Evolutionary conservation across 2,797 vertebrate genomes (phyloP).

Genomic region (Bradypodion ventrale): DNA sequence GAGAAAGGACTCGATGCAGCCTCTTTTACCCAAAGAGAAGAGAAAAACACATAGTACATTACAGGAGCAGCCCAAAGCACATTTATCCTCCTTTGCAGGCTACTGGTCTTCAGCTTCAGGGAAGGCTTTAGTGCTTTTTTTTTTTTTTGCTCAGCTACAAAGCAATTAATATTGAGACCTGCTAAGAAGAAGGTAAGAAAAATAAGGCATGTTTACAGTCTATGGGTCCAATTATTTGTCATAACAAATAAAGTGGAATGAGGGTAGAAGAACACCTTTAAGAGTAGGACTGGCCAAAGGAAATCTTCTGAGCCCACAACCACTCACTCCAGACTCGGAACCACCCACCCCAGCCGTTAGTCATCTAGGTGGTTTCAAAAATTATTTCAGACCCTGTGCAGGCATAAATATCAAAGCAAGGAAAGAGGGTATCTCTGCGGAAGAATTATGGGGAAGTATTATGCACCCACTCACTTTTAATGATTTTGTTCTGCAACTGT

Average conservation of each 20-base stretch:
- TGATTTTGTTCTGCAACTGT: not conserved
- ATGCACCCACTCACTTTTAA: not conserved
- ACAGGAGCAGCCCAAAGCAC: not conserved
- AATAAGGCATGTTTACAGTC: not conserved
- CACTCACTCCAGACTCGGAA: no score
- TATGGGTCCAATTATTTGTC: not conserved
- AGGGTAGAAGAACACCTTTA: no score
- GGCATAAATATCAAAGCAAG: not conserved
- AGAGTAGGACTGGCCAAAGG: no score
- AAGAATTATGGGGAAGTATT: not conserved
- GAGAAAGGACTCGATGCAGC: no score
- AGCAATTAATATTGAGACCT: not conserved
- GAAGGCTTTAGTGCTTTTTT: not conserved
- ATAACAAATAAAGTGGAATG: no score
- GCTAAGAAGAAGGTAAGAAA: not conserved
- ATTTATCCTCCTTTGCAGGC: not conserved
- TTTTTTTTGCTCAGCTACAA: not conserved
- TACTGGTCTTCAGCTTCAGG: not conserved
- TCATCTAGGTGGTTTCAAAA: no score
- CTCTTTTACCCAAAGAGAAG: not conserved
- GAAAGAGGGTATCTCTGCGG: not conserved
- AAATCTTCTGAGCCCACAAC: no score
- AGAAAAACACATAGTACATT: not conserved
- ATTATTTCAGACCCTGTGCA: not conserved
- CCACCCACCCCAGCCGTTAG: not conserved